Evolutionary conservation across 2,797 vertebrate genomes (phyloP).

Genomic region (Enteromius paludinosus): DNA sequence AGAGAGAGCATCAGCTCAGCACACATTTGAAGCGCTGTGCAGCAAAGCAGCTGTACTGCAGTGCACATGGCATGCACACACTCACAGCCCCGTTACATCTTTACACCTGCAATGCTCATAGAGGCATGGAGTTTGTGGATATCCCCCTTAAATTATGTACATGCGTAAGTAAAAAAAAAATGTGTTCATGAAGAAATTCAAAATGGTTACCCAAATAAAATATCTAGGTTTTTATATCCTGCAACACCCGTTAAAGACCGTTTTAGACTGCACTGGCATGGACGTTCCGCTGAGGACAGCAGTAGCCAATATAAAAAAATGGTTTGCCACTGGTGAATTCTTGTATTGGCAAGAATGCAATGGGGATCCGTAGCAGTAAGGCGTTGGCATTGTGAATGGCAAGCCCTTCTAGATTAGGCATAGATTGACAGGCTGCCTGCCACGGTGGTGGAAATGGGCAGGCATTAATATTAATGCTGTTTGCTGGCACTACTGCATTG

Average conservation of each 20-base stretch:
- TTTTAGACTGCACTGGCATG: slow-evolving; percentile 3
- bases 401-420: slow-evolving; percentile 61
- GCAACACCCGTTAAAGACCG: neutral
- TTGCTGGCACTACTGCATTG: slow-evolving; percentile 79
- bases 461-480: slow-evolving; percentile 80
- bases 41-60: slow-evolving; percentile 60
- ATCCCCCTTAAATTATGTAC: neutral
- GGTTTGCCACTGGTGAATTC: neutral
- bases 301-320: neutral
- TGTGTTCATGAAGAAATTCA: neutral
- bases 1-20: slow-evolving; percentile 58
- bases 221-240: neutral
- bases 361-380: slow-evolving; percentile 50
- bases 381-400: slow-evolving; percentile 51
- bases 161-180: too few species aligned
- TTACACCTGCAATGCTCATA: slow-evolving; percentile 30
- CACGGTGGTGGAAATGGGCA: slow-evolving; percentile 72
- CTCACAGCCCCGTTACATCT: slow-evolving; percentile 8
- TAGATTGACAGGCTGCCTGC: slow-evolving; percentile 75
- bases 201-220: neutral
- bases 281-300: neutral
- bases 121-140: neutral
- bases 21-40: slow-evolving; percentile 51
- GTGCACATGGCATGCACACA: slow-evolving; percentile 50
- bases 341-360: neutral